Percentiles rank a stretch among this genome's conserved stretches.
Evolutionary conservation across 2,113 vertebrate species (phyloP).

Genomic region (Sterrhoptilus dennistouni): DNA sequence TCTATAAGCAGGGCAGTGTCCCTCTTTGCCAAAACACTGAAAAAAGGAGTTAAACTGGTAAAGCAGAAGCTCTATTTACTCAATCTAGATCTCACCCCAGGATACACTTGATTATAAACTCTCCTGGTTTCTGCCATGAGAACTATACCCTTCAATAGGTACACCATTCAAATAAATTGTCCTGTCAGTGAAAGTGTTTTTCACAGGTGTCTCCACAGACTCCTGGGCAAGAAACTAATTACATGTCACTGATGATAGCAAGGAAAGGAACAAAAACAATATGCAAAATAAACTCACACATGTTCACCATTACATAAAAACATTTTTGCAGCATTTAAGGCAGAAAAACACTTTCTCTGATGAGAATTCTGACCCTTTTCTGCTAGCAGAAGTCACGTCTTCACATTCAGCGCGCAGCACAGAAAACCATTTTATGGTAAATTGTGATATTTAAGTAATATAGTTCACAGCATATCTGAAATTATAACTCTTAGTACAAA

Average conservation of each 20-base stretch:
- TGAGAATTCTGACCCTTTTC: not conserved
- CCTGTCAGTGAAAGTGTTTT: not conserved
- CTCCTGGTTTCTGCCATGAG: not conserved
- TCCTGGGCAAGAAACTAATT: not conserved
- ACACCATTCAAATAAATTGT: not conserved
- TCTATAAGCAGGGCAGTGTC: rapidly evolving
- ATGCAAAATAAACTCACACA: not conserved
- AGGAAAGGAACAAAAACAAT: not conserved
- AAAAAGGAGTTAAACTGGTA: not conserved
- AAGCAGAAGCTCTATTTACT: not conserved
- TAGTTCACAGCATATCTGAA: not conserved
- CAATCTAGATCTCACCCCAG: not conserved
- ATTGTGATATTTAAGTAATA: not conserved
- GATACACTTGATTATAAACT: not conserved
- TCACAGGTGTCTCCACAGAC: not conserved
- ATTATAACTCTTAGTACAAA: not conserved
- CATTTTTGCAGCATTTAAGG: not conserved
- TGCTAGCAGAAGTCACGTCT: not conserved
- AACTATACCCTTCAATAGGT: not conserved
- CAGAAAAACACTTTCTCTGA: not conserved
- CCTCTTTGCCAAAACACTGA: not conserved
- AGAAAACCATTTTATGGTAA: not conserved
- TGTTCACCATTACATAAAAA: not conserved
- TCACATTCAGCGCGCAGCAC: not conserved
- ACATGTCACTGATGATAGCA: not conserved